A percentile compares a stretch with the other conserved stretches of the same genome.
Evolutionary conservation across 2,888 invertebrate species (phyloP).

Genomic region (Muschampia plurimacula): DNA sequence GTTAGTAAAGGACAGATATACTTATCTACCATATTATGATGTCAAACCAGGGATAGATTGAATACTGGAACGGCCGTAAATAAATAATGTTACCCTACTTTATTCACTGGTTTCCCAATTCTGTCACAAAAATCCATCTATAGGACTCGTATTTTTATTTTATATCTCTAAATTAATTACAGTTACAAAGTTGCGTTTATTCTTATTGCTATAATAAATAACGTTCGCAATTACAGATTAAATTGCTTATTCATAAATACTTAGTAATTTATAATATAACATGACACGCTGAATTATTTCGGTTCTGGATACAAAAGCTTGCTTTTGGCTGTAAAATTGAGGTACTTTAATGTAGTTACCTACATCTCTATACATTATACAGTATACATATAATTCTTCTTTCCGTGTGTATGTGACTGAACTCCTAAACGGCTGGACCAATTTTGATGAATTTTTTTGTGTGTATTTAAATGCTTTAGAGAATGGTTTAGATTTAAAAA

Average conservation of each 20-base stretch:
- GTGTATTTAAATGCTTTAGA: too few relatives aligned
- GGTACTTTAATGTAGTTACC: background rate
- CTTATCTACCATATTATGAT: too few relatives aligned
- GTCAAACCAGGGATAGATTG: too few relatives aligned
- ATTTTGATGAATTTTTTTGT: too few relatives aligned
- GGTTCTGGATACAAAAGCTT: background rate
- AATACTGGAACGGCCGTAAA: too few relatives aligned
- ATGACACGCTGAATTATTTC: constrained; percentile 12
- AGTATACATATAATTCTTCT: too few relatives aligned
- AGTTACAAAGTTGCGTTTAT: constrained; percentile 15
- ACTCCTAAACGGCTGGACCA: too few relatives aligned
- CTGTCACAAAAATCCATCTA: background rate
- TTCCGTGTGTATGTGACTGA: too few relatives aligned
- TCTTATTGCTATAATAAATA: constrained; percentile 27
- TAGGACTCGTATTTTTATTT: background rate
- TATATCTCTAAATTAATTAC: constrained; percentile 4
- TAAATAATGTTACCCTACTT: background rate
- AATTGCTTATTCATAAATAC: constrained; percentile 15
- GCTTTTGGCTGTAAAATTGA: background rate
- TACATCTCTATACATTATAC: too few relatives aligned
- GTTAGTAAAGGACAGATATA: too few relatives aligned
- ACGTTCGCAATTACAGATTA: constrained; percentile 21
- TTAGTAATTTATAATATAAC: constrained; percentile 18
- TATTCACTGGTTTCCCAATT: background rate
- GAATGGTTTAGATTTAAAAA: too few relatives aligned